A percentile compares a stretch with the other conserved stretches of the same genome.
Conservation (phyloP, 2,888 invertebrate species). For the Trachelus stipa region DNA sequence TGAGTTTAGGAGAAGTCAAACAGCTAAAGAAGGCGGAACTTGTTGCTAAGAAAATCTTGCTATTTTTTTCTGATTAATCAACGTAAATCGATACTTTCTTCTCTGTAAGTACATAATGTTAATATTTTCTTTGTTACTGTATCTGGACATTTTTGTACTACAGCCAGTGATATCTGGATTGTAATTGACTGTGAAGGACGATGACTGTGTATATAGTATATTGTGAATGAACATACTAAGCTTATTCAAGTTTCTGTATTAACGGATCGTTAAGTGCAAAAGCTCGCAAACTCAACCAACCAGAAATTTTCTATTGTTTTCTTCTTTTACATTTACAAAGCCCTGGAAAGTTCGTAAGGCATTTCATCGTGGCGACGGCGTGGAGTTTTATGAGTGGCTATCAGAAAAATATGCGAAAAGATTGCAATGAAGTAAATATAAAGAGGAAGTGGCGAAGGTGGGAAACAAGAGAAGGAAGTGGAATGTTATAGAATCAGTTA, state of each 20-base stretch:
- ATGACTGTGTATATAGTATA: background rate
- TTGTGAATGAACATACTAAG: background rate
- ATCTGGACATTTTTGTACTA: background rate
- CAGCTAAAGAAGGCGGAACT: constrained; percentile 47
- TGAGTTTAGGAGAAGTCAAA: constrained; percentile 53
- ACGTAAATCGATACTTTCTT: background rate
- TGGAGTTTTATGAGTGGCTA: background rate
- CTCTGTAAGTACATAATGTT: background rate
- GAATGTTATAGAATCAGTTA: constrained; percentile 5
- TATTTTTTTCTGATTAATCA: background rate
- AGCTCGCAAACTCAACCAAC: constrained; percentile 6
- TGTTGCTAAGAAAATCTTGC: constrained; percentile 48
- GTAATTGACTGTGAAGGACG: background rate
- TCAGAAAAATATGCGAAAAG: background rate
- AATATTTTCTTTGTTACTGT: too few species aligned
- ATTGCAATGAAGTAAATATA: background rate
- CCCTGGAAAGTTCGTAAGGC: background rate
- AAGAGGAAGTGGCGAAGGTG: background rate
- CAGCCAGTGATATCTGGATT: background rate
- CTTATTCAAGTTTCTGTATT: background rate
- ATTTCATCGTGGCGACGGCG: background rate
- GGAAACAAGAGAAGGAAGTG: background rate
- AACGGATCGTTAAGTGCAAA: constrained; percentile 30
- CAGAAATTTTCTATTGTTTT: background rate
- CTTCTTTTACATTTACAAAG: background rate